Conservation (phyloP, 1,140 invertebrate genomes). For the Drosophila neocordata region DNA sequence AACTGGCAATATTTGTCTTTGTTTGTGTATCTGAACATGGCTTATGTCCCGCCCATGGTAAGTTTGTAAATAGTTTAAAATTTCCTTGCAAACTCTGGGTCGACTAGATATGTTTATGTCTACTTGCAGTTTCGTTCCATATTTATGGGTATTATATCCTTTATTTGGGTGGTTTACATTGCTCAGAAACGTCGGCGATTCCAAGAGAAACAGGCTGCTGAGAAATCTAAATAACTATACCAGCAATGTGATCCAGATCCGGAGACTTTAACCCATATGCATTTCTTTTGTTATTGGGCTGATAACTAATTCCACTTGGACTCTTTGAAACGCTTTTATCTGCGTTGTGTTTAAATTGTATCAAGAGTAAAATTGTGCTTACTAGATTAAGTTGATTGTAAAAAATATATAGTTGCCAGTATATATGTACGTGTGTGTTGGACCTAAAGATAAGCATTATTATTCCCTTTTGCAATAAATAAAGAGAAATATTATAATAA, state of each 20-base stretch:
- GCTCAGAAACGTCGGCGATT: slow-evolving; percentile 84
- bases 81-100: background rate
- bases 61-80: slow-evolving; percentile 54
- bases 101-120: background rate
- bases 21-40: slow-evolving; percentile 88
- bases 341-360: slow-evolving; percentile 11
- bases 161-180: slow-evolving; percentile 88
- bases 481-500: background rate
- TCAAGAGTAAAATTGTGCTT: slow-evolving; percentile 3
- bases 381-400: slow-evolving; percentile 5
- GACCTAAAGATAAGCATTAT: background rate
- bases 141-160: slow-evolving; percentile 87
- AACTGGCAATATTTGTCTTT: slow-evolving; percentile 90
- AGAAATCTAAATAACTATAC: slow-evolving; percentile 47
- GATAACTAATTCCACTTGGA: slow-evolving; percentile 41
- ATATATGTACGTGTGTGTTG: background rate
- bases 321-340: slow-evolving; percentile 35
- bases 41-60: slow-evolving; percentile 89
- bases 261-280: slow-evolving; percentile 24
- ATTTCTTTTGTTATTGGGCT: slow-evolving; percentile 24
- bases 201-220: slow-evolving; percentile 59
- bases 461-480: background rate
- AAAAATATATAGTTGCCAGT: background rate
- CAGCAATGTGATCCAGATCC: background rate
- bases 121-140: slow-evolving; percentile 86